A percentile compares a stretch with the other conserved stretches of the same genome.
These are phyloP conservation scores for Gasterosteus nipponicus DNA, from an alignment of 2,113 vertebrate genomes.

Conservation along the genomic window DNA sequence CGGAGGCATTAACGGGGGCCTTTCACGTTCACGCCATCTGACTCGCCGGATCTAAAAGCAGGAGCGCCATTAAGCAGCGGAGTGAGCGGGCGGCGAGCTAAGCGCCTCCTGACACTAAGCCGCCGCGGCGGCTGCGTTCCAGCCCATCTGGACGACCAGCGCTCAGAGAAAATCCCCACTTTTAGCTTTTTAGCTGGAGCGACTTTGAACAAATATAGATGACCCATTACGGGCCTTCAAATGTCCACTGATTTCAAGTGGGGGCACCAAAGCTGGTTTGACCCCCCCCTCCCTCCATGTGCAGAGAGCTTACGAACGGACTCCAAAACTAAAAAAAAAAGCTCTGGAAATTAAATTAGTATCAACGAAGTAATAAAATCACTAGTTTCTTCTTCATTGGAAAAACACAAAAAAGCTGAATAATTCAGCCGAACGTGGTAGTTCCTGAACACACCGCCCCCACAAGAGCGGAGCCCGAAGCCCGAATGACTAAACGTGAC, in stretches of 20 bases:
- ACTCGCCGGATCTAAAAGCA: constrained; percentile 49
- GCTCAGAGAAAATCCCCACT: constrained; percentile 56
- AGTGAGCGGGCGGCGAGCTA: constrained; percentile 38
- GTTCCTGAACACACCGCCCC: constrained; percentile 3
- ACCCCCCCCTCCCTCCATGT: neutral
- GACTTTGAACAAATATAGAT: constrained; percentile 17
- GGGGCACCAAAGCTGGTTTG: neutral
- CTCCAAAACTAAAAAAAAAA: neutral
- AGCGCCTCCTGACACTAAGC: constrained; percentile 58
- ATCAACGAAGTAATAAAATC: neutral
- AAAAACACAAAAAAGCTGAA: no score
- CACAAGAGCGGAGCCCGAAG: constrained; percentile 1
- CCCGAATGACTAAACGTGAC: neutral
- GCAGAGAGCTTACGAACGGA: neutral
- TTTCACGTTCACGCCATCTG: constrained; percentile 34
- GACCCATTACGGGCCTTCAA: neutral
- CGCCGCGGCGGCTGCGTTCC: constrained; percentile 52
- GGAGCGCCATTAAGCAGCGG: constrained; percentile 42
- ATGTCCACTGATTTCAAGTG: neutral
- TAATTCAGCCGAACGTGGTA: neutral
- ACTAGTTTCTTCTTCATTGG: neutral
- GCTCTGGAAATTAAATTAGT: neutral
- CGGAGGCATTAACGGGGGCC: constrained; percentile 28
- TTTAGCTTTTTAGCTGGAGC: constrained; percentile 41
- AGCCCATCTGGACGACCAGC: constrained; percentile 63